These are phyloP conservation scores for Eristalis intricaria DNA, from an alignment of 2,888 invertebrate species.

Conservation along the genomic window DNA sequence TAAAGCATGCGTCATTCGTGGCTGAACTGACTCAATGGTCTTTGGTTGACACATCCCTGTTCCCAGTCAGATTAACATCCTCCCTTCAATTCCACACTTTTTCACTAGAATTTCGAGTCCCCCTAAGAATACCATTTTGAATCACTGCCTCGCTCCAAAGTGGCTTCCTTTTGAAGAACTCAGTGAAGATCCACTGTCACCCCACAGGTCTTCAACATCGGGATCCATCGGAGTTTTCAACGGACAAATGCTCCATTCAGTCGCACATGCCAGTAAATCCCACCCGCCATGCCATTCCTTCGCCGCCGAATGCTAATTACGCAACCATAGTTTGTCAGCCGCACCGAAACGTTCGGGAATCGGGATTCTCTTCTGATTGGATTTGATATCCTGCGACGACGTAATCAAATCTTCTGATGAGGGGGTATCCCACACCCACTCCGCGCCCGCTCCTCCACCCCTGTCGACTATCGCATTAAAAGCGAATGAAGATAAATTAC, in stretches of 20 bases:
- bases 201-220: neutral
- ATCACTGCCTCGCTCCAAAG: no score
- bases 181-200: neutral
- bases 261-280: neutral
- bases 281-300: neutral
- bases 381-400: slow-evolving; percentile 53
- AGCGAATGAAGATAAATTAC: slow-evolving; percentile 46
- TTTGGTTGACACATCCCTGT: neutral
- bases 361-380: slow-evolving; percentile 41
- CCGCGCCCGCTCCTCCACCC: neutral
- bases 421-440: slow-evolving; percentile 15
- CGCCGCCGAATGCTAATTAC: neutral
- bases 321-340: neutral
- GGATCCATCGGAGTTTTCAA: neutral
- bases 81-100: no score
- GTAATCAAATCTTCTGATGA: slow-evolving; percentile 49
- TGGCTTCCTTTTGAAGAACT: neutral
- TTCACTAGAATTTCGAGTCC: no score
- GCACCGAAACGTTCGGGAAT: neutral
- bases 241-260: neutral
- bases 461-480: neutral
- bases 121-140: no score
- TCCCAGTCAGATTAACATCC: no score
- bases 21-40: no score
- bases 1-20: no score